Percentiles rank a stretch among this genome's conserved stretches.
Evolutionary conservation across 2,113 vertebrate genomes (phyloP).

Genomic region (Carassius auratus): DNA sequence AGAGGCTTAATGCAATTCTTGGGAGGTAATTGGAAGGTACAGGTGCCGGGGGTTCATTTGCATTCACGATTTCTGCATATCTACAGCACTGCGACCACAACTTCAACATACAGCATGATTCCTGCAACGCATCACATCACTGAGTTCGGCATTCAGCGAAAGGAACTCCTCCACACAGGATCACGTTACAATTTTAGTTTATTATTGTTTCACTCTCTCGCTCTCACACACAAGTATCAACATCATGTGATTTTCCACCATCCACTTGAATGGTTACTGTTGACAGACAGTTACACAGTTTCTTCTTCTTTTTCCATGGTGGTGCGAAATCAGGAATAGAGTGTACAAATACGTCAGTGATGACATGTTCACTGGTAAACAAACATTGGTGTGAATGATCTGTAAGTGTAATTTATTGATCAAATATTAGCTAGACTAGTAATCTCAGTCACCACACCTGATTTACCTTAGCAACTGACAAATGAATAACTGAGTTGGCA

Average conservation of each 20-base stretch:
- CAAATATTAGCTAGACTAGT: not conserved
- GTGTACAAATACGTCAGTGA: not conserved
- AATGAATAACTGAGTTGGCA: not conserved
- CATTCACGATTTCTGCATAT: slow-evolving; percentile 54
- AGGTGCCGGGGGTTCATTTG: slow-evolving; percentile 58
- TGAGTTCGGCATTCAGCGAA: not conserved
- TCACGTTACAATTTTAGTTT: not conserved
- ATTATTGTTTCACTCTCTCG: not conserved
- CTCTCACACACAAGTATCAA: not conserved
- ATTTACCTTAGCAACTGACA: not conserved
- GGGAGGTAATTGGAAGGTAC: slow-evolving; percentile 60
- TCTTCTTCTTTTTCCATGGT: not conserved
- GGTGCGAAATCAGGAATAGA: not conserved
- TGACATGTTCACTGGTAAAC: not conserved
- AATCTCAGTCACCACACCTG: not conserved
- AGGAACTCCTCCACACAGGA: not conserved
- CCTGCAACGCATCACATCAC: not conserved
- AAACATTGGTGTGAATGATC: not conserved
- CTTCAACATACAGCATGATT: not conserved
- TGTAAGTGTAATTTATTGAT: not conserved
- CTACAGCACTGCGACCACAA: slow-evolving; percentile 12
- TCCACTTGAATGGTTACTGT: not conserved
- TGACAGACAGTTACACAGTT: not conserved
- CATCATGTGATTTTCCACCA: not conserved
- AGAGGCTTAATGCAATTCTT: slow-evolving; percentile 56